Evolutionary conservation across 2,797 vertebrate species (phyloP), one percentile per base, ranked within the genome.

Genomic region (Acropternis orthonyx): DNA sequence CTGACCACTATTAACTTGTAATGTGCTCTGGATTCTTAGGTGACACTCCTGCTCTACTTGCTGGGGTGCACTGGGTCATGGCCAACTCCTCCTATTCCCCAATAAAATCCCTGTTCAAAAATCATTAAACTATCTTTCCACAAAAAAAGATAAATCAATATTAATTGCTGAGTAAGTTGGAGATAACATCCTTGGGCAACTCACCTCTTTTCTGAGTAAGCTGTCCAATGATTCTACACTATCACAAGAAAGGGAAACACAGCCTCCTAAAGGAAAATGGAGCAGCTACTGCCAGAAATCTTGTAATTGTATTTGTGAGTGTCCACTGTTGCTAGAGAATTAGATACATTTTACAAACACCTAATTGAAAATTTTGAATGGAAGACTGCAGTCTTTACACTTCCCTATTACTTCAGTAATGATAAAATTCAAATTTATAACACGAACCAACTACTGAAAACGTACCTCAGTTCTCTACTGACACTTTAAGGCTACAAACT

Each of bases 1-100:
- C 26, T 10, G 21, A 54, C 34, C 44, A 12, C 24, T 58, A n/a
- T 11, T 32, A 48, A 34, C 28, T 52, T 77, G 7, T 20, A 9
- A 37, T 9, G 7, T 46, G 30, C 66, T 58, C 16, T 48, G 27
- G 18, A 14, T 67, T 68, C 55, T 68, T 63, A 32, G 1, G 13
- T 43, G 39, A 19, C 22, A 46, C 12, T 8, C 14, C 16, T 55
- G 26, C 12, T 68, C 14, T 7, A 18, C 14, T 65, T 56, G 11
- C 5, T 69, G 8, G 5, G 1, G 2, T 61, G 13, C 2, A 2
- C 30, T 37, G 32, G 23, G 9, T 41, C 26, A 52, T 28, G n/a
- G 21, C 27, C 27, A 21, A 43, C 26, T 68, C 7, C 6, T 69
- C 27, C 43, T 86, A 23, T 41, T 66, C 17, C 21, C 30, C 52